Evolutionary conservation across 2,113 vertebrate species (phyloP), one percentile per base, ranked within the genome.

Genomic region (Sclerurus mexicanus): DNA sequence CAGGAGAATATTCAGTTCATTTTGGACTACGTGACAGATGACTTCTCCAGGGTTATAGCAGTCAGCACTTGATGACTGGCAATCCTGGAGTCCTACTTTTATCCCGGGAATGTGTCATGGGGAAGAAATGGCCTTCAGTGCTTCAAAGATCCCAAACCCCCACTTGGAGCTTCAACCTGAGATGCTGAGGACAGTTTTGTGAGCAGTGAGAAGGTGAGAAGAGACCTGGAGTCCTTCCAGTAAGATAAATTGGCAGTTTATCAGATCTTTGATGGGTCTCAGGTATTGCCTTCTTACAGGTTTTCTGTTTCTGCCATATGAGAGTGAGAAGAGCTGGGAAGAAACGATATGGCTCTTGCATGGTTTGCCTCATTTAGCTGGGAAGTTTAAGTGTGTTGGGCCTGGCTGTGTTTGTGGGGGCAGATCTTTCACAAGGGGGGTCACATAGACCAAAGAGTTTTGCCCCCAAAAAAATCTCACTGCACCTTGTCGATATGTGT

Each of bases 1-100:
- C 69, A 56, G 47, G 35, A 47, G 23, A 16, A 42, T 42, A 40
- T 30, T 37, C 31, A 30, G 15, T 9, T 67, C 3, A 6, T 46
- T 81, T 46, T 55, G 15, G 50, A 44, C 46, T 31, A 16, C 1
- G 0, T 3, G 25, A 35, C 0, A 5, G 75, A 40, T 21, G 12
- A 10, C 30, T 75, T 67, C 55, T 81, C 12, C 35, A n/a, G 27
- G 39, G 17, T 35, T 37, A 17, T 31, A 6, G 5, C n/a, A 56
- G 63, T 22, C 22, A 87, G 25, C 5, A 3, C 39, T 24, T 47
- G n/a, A 15, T 7, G 9, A 3, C 17, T 2, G 1, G 7, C 6
- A 0, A 5, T 79, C 27, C 12, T 50, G 23, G 28, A 49, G 49
- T 44, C 53, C 35, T 67, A 18, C 46, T 15, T 33, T 92, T 76